Evolutionary conservation across 30 jellyfish, hydroid and myxozoan species (phyloP).

Genomic region (Clytia hemisphaerica): DNA sequence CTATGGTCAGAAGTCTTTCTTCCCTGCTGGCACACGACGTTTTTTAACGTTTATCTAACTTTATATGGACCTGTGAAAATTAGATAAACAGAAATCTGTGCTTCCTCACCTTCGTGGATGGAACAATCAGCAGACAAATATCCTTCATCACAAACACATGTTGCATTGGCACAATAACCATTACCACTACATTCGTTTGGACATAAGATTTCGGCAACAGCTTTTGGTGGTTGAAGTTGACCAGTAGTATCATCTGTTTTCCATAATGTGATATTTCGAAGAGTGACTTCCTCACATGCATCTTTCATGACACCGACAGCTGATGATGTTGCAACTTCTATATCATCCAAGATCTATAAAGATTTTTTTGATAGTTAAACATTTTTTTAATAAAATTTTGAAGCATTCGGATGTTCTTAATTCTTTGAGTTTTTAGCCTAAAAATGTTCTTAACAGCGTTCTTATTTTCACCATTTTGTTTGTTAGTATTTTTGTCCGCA

Average conservation of each 20-base stretch:
- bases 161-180: slow-evolving; percentile 75
- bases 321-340: slow-evolving; percentile 5
- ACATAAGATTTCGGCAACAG: slow-evolving; percentile 50
- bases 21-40: no score
- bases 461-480: no score
- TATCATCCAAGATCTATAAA: slow-evolving; percentile 7
- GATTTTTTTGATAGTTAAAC: no score
- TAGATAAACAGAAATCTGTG: no score
- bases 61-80: no score
- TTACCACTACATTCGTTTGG: slow-evolving; percentile 77
- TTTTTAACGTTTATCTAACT: no score
- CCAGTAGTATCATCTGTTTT: not conserved
- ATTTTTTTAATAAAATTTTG: no score
- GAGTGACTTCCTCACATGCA: slow-evolving; percentile 21
- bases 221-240: slow-evolving; percentile 51
- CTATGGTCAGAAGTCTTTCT: no score
- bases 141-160: slow-evolving; percentile 62
- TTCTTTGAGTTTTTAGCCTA: no score
- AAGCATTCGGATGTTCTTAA: no score
- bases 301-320: slow-evolving; percentile 10
- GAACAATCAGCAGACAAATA: slow-evolving; percentile 78
- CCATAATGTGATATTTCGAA: slow-evolving; percentile 13
- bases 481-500: no score
- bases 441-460: no score
- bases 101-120: slow-evolving; percentile 29